Evolutionary conservation across 37 sponge, comb jelly and placozoan species (phyloP), one percentile per base, ranked within the genome.

Genomic region (Sycon ciliatum): DNA sequence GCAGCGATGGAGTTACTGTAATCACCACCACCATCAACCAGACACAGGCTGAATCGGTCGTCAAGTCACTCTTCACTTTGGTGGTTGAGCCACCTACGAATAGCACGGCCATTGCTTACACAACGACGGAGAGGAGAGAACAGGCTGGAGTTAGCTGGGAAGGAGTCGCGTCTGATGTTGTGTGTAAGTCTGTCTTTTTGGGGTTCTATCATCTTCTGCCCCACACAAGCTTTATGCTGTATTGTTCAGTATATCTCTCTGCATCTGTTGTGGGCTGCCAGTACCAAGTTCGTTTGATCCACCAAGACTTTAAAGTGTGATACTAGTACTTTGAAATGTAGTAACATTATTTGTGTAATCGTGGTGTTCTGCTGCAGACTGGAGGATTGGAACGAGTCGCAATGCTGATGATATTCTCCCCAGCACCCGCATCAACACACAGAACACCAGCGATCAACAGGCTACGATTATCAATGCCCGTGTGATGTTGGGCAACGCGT

Each of bases 361-460:
- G n/a, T n/a, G n/a, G n/a, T n/a, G n/a, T n/a, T n/a, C n/a, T n/a
- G n/a, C n/a, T n/a, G n/a, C 61, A 89, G 90, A 56, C 36, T 89
- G 90, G 90, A 68, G 28, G 1, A 81, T 89, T 37, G 90, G 90
- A 1, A 85, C 80, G 57, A 72, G 55, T 0, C 40, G 33, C 3
- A 38, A 32, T 0, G 20, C 38, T 0, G 65, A 34, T 13, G 90
- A 89, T 64, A 57, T 89, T 2, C 64, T 89, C 2, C 90, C 90
- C 13, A 27, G 64, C 9, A 82, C 75, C 2, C 68, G 70, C 31
- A 80, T 89, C 34, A 80, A 76, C 57, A 75, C 64, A n/a, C n/a
- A n/a, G n/a, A n/a, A n/a, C n/a, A n/a, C n/a, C 38, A 34, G 34
- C 29, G 39, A 57, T 39, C 58, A 55, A 16, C 16, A 16, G 4